Base-by-base conservation (phyloP, 2,797 vertebrate genomes). In the Sebastes cheni region DNA sequence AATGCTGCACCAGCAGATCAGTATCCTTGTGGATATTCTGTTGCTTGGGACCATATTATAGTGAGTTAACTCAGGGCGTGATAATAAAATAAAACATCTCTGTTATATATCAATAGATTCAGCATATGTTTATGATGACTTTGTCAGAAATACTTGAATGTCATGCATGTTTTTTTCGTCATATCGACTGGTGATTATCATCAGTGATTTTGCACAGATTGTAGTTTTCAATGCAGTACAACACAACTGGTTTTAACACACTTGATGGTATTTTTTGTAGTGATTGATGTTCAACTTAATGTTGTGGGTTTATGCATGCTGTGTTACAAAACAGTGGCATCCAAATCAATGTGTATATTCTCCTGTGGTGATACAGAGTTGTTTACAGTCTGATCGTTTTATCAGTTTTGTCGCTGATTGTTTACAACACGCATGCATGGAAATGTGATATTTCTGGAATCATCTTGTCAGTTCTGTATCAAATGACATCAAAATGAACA, bases 131-230 rank as follows among this genome's bases (percentile, higher is more conserved):
- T 80, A 73, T 85, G 66, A 81, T 30, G 55, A 80, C 83, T 76
- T 75, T 76, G 71, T 85, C 78, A 74, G 58, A 81, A 85, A 92
- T 90, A 94, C 92, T 92, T 93, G 91, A 93, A 93, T 84, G 86
- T 84, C 54, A 70, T 75, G 90, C 86, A 88, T 84, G 83, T 81
- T 75, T 86, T 80, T 75, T 90, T 77, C 72, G 67, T 90, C 78
- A 72, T 64, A 74, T 87, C 70, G 50, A 61, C 79, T 72, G 79
- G 73, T 88, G 58, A 65, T 61, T 23, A 36, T 69, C 67, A 50
- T 87, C 73, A 56, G 72, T 79, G 82, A 76, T 56, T 91, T 87
- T 88, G 80, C 86, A 84, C 86, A 75, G 62, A 69, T 81, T 85
- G 83, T 81, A 79, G 79, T 87, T 83, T 88, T 74, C 39, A 69